Base-by-base conservation (phyloP, 2,888 invertebrate genomes). In the Lomographa bimaculata region DNA sequence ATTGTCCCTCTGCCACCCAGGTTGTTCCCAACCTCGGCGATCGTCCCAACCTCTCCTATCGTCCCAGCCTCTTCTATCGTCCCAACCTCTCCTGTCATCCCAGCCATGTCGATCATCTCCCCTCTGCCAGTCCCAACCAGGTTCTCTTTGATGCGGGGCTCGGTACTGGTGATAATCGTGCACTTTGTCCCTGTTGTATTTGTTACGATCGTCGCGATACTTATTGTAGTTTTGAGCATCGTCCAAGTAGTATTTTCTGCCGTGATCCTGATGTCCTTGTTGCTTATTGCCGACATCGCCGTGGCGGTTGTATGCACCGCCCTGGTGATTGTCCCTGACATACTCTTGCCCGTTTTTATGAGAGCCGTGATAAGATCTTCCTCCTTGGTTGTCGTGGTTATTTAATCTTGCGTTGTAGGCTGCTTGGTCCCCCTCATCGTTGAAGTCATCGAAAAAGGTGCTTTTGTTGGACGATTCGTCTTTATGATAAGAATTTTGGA, bases 401-500 rank as follows among this genome's bases (percentile, higher is more conserved):
- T 86, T 87, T 4, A 79, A 40, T 46, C 68, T 77, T 41, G 79
- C 87, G 11, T 86, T 89, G 46, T 82, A 86, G 1, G 77, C 78
- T 2, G 89, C 79, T 64, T 76, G 77, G 43, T 89, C 89, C 1
- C 79, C 83, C 69, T 89, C 90, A 37, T 90, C 90, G 38, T 79
- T 86, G 1, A 76, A 90, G 60, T 93, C 93, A 57, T 94, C 94
- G 59, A 92, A 94, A 71, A 90, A 94, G 12, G 92, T 93, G 36
- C 92, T 92, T 56, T 93, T 93, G 58, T 91, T 92, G 0, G 93
- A 93, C 5, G 91, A 92, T 63, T 94, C 93, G 52, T 94, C 93
- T 68, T 93, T 94, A 57, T 92, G 92, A 57, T 94, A 94, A 6
- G 91, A 91, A 58, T 93, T 93, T 54, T 91, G 91, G 64, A 93